A percentile compares a stretch with the other conserved stretches of the same genome.
Conservation (phyloP, 30 jellyfish, hydroid and myxozoan genomes). For the Nemopilema nomurai region DNA sequence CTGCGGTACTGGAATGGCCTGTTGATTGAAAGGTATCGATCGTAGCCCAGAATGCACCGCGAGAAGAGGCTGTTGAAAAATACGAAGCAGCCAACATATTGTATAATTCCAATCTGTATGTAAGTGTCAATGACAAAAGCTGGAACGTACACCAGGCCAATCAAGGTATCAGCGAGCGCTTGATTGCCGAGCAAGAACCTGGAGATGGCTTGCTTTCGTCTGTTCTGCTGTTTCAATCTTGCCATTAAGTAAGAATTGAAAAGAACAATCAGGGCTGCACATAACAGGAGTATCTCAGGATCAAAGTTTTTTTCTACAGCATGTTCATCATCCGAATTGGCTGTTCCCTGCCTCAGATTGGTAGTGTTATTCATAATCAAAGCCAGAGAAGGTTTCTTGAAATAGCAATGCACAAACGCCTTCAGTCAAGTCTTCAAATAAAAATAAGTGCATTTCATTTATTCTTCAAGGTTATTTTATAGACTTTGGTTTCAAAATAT, state of each 20-base stretch:
- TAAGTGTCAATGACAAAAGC: slow-evolving; percentile 24
- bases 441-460: no score
- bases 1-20: slow-evolving; percentile 22
- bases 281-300: neutral
- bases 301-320: neutral
- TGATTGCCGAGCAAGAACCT: slow-evolving; percentile 28
- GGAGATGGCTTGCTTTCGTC: neutral
- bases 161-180: slow-evolving; percentile 27
- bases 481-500: no score
- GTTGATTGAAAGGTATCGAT: slow-evolving; percentile 32
- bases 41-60: slow-evolving; percentile 20
- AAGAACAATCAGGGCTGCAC: slow-evolving; percentile 8
- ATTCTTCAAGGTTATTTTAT: no score
- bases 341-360: neutral
- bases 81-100: slow-evolving; percentile 17
- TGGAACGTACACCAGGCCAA: slow-evolving; percentile 46
- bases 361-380: neutral
- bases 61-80: slow-evolving; percentile 40
- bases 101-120: neutral
- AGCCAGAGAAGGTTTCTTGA: no score
- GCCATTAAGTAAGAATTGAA: slow-evolving; percentile 4
- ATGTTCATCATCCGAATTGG: neutral
- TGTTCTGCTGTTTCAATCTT: slow-evolving; percentile 1
- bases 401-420: no score
- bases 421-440: no score